These are phyloP conservation scores for Orthosia incerta DNA, from an alignment of 2,888 invertebrate species.

Conservation along the genomic window DNA sequence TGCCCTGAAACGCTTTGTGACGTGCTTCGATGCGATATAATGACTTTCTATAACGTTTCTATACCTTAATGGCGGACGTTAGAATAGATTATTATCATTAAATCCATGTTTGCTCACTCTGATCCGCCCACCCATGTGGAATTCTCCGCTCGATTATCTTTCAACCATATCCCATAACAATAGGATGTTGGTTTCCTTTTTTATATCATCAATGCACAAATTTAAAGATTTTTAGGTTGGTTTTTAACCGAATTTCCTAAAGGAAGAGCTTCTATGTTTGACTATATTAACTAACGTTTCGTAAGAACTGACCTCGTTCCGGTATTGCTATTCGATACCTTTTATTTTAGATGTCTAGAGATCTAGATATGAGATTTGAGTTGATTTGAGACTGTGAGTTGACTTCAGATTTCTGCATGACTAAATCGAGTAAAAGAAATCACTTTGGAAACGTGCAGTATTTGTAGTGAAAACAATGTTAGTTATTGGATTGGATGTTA, in stretches of 20 bases:
- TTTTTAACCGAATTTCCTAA: neutral
- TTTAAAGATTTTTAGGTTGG: slow-evolving; percentile 15
- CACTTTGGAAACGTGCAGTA: neutral
- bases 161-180: slow-evolving; percentile 8
- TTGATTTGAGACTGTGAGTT: no score
- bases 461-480: neutral
- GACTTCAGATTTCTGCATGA: slow-evolving; percentile 35
- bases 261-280: no score
- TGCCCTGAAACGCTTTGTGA: slow-evolving; percentile 75
- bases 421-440: slow-evolving; percentile 10
- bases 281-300: slow-evolving; percentile 18
- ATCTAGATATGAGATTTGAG: slow-evolving; percentile 33
- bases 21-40: slow-evolving; percentile 59
- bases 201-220: slow-evolving; percentile 13
- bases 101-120: neutral
- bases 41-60: slow-evolving; percentile 62
- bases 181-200: slow-evolving; percentile 29
- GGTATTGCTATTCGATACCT: slow-evolving; percentile 31
- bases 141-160: slow-evolving; percentile 7
- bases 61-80: slow-evolving; percentile 26
- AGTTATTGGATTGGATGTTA: neutral
- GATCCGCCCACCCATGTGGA: slow-evolving; percentile 4
- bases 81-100: slow-evolving; percentile 26
- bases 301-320: slow-evolving; percentile 49
- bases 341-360: slow-evolving; percentile 37